Percentiles rank a stretch among this genome's conserved stretches.
These are phyloP conservation scores for Chionis minor DNA, from an alignment of 2,113 vertebrate genomes.

Conservation along the genomic window DNA sequence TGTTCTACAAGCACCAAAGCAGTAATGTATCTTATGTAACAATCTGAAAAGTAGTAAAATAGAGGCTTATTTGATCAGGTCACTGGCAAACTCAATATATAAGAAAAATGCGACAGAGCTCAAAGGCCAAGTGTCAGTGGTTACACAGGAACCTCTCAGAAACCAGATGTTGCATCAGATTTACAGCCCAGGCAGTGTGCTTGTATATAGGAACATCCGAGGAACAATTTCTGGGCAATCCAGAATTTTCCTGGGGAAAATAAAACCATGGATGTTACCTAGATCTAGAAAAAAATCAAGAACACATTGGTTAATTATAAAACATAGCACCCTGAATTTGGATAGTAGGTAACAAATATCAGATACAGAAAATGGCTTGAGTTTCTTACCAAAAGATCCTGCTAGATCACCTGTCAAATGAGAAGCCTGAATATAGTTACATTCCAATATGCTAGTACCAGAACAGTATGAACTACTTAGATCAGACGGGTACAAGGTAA, in stretches of 20 bases:
- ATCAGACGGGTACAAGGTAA: background rate
- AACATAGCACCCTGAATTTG: background rate
- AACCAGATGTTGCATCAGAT: background rate
- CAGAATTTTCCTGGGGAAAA: background rate
- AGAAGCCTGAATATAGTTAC: background rate
- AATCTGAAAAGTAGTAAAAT: background rate
- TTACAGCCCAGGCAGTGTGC: background rate
- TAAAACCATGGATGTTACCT: background rate
- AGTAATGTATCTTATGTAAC: background rate
- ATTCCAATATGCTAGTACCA: background rate
- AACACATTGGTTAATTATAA: background rate
- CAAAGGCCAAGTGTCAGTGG: background rate
- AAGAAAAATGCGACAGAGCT: background rate
- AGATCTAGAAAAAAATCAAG: background rate
- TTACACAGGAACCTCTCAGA: background rate
- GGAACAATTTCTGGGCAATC: background rate
- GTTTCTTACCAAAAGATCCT: background rate
- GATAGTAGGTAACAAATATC: background rate
- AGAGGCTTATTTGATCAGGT: background rate
- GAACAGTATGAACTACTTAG: background rate
- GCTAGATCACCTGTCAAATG: background rate
- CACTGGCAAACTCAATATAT: background rate
- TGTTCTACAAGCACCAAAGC: background rate
- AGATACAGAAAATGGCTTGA: background rate
- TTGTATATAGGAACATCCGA: background rate